These are phyloP conservation scores for Calcarius ornatus DNA, from an alignment of 2,113 vertebrate species.

Conservation along the genomic window DNA sequence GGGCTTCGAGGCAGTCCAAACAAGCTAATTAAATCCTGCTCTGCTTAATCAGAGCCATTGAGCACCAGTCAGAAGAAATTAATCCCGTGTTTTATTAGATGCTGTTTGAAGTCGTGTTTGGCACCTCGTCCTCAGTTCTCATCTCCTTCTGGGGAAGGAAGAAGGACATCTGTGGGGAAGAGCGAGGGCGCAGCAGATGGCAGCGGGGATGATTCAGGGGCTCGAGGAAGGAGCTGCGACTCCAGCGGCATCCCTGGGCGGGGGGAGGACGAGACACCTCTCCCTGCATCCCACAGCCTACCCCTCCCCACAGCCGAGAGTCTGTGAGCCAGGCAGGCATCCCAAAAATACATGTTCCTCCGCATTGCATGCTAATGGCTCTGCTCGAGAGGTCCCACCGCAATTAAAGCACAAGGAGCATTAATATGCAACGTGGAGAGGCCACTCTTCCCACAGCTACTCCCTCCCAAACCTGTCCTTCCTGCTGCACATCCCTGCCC, in stretches of 20 bases:
- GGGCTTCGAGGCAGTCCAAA: constrained; percentile 3
- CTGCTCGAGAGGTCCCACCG: background rate
- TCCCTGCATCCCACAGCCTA: constrained; percentile 1
- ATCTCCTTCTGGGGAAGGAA: constrained; percentile 64
- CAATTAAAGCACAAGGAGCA: constrained; percentile 28
- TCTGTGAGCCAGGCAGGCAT: constrained; percentile 14
- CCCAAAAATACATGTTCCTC: constrained; percentile 61
- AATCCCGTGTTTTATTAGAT: constrained; percentile 61
- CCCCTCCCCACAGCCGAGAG: background rate
- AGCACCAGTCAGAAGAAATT: constrained; percentile 62
- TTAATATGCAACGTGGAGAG: constrained; percentile 48
- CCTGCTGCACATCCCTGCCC: constrained; percentile 59
- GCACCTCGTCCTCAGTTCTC: constrained; percentile 43
- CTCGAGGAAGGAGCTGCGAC: constrained; percentile 27
- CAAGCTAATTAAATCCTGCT: constrained; percentile 60
- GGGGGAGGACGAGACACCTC: background rate
- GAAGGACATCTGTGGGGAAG: constrained; percentile 61
- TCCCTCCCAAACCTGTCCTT: constrained; percentile 65
- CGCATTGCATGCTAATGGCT: constrained; percentile 46
- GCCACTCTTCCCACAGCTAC: constrained; percentile 62
- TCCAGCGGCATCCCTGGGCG: constrained; percentile 5
- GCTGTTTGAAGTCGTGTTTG: constrained; percentile 46
- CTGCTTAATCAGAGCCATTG: constrained; percentile 62
- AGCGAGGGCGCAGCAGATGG: constrained; percentile 62
- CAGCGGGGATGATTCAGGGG: constrained; percentile 59